A percentile compares a stretch with the other conserved stretches of the same genome.
These are phyloP conservation scores for Catocala nupta DNA, from an alignment of 2,888 invertebrate genomes.

Conservation along the genomic window DNA sequence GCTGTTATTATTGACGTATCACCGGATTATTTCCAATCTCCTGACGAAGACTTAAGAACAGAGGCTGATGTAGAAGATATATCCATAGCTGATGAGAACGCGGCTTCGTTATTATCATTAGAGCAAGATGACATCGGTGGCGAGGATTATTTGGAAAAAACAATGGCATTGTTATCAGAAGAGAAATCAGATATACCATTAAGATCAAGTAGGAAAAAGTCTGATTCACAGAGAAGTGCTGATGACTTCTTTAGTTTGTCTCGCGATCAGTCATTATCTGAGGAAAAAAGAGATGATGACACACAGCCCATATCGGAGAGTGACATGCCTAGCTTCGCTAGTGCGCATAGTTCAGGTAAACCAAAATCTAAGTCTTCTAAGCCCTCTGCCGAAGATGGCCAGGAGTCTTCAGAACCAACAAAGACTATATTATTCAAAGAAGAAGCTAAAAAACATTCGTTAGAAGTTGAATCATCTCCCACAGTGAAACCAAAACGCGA, in stretches of 20 bases:
- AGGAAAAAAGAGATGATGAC: slow-evolving; percentile 88
- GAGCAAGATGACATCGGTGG: slow-evolving; percentile 85
- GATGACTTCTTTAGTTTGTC: slow-evolving; percentile 90
- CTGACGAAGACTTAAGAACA: slow-evolving; percentile 93
- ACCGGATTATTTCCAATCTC: slow-evolving; percentile 93
- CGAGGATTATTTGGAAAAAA: slow-evolving; percentile 87
- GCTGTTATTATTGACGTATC: slow-evolving; percentile 96
- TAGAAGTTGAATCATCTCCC: slow-evolving; percentile 47
- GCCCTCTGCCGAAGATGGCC: slow-evolving; percentile 68
- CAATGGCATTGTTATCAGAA: slow-evolving; percentile 80
- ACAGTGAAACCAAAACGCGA: slow-evolving; percentile 64
- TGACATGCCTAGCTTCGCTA: slow-evolving; percentile 89
- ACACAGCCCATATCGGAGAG: slow-evolving; percentile 87
- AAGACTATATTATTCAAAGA: slow-evolving; percentile 72
- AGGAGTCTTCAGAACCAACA: slow-evolving; percentile 68
- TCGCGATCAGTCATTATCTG: slow-evolving; percentile 87
- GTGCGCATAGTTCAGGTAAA: slow-evolving; percentile 88
- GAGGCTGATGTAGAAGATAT: slow-evolving; percentile 96
- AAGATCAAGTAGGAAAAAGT: slow-evolving; percentile 89
- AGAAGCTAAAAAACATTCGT: slow-evolving; percentile 55
- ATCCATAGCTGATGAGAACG: slow-evolving; percentile 92
- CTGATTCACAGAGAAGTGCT: slow-evolving; percentile 87
- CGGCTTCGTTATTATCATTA: slow-evolving; percentile 65
- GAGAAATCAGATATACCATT: slow-evolving; percentile 85
- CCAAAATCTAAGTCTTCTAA: slow-evolving; percentile 72